These are phyloP conservation scores for Acanthopleura granulata DNA, from an alignment of 2,888 invertebrate genomes.

Conservation along the genomic window DNA sequence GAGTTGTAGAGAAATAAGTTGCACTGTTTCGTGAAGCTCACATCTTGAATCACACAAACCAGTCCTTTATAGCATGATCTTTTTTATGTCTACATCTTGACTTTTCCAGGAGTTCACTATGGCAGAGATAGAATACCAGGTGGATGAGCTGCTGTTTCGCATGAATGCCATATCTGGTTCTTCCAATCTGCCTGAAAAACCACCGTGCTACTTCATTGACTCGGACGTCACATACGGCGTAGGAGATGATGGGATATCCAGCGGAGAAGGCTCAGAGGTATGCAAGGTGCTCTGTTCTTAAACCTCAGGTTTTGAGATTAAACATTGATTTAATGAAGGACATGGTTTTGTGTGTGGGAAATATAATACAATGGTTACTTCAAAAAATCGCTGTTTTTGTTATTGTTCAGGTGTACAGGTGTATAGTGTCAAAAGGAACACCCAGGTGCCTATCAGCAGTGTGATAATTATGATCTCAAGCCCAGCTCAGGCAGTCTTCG, in stretches of 20 bases:
- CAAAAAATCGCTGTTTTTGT: too few relatives aligned
- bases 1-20: too few relatives aligned
- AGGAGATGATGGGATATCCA: conserved; percentile 64
- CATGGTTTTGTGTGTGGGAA: background rate
- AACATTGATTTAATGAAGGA: background rate
- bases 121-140: conserved; percentile 69
- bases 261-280: conserved; percentile 59
- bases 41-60: too few relatives aligned
- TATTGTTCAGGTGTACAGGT: too few relatives aligned
- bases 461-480: too few relatives aligned
- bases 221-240: conserved; percentile 61
- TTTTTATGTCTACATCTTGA: background rate
- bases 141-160: conserved; percentile 68
- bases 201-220: conserved; percentile 62
- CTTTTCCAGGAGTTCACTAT: conserved; percentile 65
- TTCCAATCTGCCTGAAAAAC: conserved; percentile 64
- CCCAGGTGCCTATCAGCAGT: too few relatives aligned
- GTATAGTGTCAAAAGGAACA: too few relatives aligned
- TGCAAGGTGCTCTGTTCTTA: too few relatives aligned
- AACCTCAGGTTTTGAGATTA: background rate
- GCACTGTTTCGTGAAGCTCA: too few relatives aligned
- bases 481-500: too few relatives aligned
- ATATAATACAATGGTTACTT: too few relatives aligned
- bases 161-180: conserved; percentile 66
- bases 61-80: too few relatives aligned